These are phyloP conservation scores for Agelaius tricolor DNA, from an alignment of 2,113 vertebrate genomes.

Conservation along the genomic window DNA sequence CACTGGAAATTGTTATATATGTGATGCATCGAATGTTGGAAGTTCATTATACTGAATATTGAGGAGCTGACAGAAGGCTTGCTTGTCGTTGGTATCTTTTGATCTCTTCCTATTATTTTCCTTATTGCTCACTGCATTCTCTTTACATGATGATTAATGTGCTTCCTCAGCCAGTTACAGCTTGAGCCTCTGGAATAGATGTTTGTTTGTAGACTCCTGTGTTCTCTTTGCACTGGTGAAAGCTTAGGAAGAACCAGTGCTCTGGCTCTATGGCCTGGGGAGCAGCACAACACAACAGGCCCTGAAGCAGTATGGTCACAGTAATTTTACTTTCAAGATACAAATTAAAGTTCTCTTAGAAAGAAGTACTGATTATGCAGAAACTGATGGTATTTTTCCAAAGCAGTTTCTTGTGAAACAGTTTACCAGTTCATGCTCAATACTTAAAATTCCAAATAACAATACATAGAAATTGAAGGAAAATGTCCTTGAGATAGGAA, in stretches of 20 bases:
- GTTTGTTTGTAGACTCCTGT: neutral
- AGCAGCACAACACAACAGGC: accelerated
- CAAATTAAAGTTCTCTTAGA: neutral
- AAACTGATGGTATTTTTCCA: neutral
- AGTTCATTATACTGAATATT: neutral
- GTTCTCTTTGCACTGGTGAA: neutral
- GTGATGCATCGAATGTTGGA: neutral
- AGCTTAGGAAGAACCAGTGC: neutral
- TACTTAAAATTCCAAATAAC: constrained; percentile 2
- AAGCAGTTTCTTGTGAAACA: neutral
- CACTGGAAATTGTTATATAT: accelerated
- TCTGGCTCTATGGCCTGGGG: neutral
- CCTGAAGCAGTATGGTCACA: neutral
- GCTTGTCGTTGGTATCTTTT: neutral
- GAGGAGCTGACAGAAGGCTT: neutral
- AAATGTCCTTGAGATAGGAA: neutral
- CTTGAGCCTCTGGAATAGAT: neutral
- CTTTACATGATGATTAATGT: constrained; percentile 1
- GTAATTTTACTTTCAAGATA: neutral
- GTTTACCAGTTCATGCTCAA: accelerated
- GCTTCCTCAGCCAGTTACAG: neutral
- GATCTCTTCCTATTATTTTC: neutral
- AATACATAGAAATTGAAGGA: neutral
- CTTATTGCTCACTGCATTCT: neutral
- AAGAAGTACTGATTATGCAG: neutral